Evolutionary conservation across 1,140 invertebrate genomes (phyloP).

Genomic region (Bicyclus anynana): DNA sequence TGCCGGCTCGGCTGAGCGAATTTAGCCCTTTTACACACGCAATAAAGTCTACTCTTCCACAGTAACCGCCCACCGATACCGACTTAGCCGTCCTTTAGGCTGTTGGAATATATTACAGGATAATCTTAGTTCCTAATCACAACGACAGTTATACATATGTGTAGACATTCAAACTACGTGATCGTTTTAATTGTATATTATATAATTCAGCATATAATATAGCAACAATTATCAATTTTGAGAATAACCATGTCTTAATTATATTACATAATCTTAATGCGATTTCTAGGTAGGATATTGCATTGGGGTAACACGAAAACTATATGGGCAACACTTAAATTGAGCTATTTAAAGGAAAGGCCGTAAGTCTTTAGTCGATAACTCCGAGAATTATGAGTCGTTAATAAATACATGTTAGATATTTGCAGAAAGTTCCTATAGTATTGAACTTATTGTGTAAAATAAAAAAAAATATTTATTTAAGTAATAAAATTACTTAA

Average conservation of each 20-base stretch:
- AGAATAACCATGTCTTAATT: background rate
- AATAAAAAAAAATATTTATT: background rate
- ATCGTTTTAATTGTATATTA: conserved; percentile 6
- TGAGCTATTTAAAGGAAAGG: background rate
- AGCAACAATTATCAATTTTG: conserved; percentile 8
- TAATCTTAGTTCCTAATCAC: conserved; percentile 59
- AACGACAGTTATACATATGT: conserved; percentile 55
- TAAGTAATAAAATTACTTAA: background rate
- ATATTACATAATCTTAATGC: background rate
- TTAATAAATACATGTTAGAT: too few species aligned
- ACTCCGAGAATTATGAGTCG: background rate
- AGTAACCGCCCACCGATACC: conserved; percentile 36
- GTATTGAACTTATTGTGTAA: too few species aligned
- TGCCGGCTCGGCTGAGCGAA: conserved; percentile 51
- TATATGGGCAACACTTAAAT: background rate
- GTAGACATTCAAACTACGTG: conserved; percentile 37
- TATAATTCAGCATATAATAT: conserved; percentile 12
- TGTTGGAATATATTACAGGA: conserved; percentile 53
- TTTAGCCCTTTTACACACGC: conserved; percentile 9
- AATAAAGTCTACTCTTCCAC: conserved; percentile 15
- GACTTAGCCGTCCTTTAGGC: conserved; percentile 69
- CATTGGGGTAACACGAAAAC: background rate
- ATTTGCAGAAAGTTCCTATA: too few species aligned
- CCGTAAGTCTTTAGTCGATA: background rate
- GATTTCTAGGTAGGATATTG: background rate